These are phyloP conservation scores for Centrocercus urophasianus DNA, from an alignment of 2,113 vertebrate genomes.

Conservation along the genomic window DNA sequence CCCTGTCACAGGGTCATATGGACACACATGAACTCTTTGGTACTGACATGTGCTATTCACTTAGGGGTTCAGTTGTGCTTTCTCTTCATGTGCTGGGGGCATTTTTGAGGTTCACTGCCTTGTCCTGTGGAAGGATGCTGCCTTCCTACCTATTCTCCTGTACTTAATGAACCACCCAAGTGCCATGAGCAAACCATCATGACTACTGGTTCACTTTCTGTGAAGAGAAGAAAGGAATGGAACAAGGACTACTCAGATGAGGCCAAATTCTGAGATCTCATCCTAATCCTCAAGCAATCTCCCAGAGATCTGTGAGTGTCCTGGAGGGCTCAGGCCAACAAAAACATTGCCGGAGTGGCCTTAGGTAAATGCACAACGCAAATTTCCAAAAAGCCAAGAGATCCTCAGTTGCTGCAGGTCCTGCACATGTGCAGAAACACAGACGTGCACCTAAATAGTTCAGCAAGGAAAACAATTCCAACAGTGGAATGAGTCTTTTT, in stretches of 20 bases:
- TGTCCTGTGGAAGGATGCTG: not conserved
- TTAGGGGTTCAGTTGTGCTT: not conserved
- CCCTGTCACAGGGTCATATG: not conserved
- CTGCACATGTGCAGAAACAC: not conserved
- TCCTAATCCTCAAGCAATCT: not conserved
- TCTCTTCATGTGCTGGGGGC: not conserved
- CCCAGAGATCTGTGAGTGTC: not conserved
- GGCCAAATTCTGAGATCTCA: not conserved
- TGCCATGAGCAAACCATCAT: not conserved
- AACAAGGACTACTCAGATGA: not conserved
- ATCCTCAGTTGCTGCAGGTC: not conserved
- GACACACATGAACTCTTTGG: not conserved
- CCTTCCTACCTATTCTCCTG: not conserved
- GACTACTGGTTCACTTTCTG: not conserved
- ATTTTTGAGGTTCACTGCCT: not conserved
- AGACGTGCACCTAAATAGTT: not conserved
- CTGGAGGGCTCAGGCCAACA: not conserved
- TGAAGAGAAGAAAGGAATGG: not conserved
- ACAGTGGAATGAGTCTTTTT: not conserved
- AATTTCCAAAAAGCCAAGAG: not conserved
- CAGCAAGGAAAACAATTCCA: not conserved
- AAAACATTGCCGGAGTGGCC: not conserved
- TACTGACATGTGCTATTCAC: not conserved
- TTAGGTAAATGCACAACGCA: not conserved
- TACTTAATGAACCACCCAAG: not conserved